Conservation (phyloP, 2,113 vertebrate genomes). For the Mirza zaza region DNA sequence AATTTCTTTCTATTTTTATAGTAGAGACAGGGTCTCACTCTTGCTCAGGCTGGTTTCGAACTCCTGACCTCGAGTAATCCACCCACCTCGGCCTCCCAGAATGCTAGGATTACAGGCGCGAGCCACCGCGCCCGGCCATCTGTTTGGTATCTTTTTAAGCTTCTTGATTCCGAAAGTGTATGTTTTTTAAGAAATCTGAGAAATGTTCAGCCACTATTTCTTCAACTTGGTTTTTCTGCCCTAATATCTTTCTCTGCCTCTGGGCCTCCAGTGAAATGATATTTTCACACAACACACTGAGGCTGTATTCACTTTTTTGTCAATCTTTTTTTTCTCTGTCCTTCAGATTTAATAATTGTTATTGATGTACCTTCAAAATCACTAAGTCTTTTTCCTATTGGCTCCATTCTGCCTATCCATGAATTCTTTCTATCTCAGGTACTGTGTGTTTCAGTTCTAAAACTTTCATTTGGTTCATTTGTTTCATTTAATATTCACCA, state of each 20-base stretch:
- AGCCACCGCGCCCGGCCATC: too few species aligned
- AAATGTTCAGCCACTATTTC: neutral
- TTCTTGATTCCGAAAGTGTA: neutral
- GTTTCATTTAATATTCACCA: too few species aligned
- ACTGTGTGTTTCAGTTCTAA: neutral
- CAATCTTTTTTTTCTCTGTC: neutral
- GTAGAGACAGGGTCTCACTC: too few species aligned
- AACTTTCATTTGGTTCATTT: neutral
- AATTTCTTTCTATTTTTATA: too few species aligned
- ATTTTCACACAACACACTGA: neutral
- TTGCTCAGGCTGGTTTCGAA: too few species aligned
- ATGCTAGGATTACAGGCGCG: too few species aligned
- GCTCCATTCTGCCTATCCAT: neutral
- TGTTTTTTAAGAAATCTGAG: neutral
- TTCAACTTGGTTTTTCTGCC: neutral
- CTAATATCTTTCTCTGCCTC: neutral
- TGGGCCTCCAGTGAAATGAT: neutral
- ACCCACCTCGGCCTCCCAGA: too few species aligned
- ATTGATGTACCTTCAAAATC: neutral
- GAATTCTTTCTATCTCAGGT: neutral
- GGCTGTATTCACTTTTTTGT: neutral
- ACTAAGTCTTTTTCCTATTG: neutral
- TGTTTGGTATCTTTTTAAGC: neutral
- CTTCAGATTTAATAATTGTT: neutral
- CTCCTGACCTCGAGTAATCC: too few species aligned